A percentile compares a stretch with the other conserved stretches of the same genome.
Evolutionary conservation across 1,140 invertebrate genomes (phyloP).

Genomic region (Batillaria attramentaria): DNA sequence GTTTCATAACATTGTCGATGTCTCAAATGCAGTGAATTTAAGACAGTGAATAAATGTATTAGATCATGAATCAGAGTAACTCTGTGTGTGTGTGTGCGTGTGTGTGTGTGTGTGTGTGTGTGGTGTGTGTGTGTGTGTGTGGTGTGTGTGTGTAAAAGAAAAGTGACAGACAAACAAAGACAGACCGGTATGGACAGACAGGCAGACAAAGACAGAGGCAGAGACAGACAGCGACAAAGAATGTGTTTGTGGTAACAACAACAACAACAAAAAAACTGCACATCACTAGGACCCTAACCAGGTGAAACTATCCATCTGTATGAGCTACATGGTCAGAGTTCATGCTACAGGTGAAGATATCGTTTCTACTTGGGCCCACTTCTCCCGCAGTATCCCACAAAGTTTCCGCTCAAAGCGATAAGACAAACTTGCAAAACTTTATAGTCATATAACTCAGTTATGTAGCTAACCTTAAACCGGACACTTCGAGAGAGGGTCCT

Average conservation of each 20-base stretch:
- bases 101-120: no score
- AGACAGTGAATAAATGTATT: no score
- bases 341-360: no score
- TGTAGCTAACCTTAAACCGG: background rate
- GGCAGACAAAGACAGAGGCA: background rate
- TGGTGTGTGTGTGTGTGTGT: slow-evolving; percentile 5
- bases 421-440: no score
- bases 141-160: background rate
- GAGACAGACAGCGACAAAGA: background rate
- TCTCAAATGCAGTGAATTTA: no score
- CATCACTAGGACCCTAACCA: background rate
- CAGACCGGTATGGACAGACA: background rate
- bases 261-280: background rate
- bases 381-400: no score
- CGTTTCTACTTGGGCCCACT: no score
- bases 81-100: background rate
- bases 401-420: no score
- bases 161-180: background rate
- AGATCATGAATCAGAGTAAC: background rate
- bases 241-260: background rate
- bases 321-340: background rate
- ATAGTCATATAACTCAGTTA: background rate
- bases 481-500: background rate
- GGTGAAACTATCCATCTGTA: background rate
- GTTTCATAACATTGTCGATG: no score